Evolutionary conservation across 2,113 vertebrate species (phyloP).

Genomic region (Acanthochromis polyacanthus): DNA sequence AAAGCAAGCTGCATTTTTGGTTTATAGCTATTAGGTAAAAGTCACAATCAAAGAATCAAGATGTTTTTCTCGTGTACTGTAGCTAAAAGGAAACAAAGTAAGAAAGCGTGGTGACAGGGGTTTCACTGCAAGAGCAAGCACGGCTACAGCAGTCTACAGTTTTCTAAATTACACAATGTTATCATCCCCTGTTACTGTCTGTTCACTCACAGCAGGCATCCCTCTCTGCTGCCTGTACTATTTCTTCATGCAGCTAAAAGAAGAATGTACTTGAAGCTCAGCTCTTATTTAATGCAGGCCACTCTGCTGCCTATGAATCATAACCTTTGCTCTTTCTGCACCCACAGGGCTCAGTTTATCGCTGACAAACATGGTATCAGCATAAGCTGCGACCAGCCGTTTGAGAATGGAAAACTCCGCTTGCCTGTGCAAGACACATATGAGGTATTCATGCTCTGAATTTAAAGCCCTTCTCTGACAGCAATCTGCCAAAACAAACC

Average conservation of each 20-base stretch:
- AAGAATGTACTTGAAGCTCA: neutral
- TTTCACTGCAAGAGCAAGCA: neutral
- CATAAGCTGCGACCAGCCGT: conserved; percentile 72
- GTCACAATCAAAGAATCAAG: neutral
- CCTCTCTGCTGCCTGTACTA: neutral
- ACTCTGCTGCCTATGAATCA: neutral
- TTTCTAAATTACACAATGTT: neutral
- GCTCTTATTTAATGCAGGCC: neutral
- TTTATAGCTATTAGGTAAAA: too few relatives aligned
- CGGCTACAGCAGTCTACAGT: neutral
- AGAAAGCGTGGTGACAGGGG: neutral
- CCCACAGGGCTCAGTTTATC: conserved; percentile 81
- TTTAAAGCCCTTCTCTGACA: neutral
- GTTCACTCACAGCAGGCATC: neutral
- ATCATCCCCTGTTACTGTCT: neutral
- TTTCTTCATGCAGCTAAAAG: neutral
- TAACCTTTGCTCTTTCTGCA: conserved; percentile 11
- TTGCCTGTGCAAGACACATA: conserved; percentile 62
- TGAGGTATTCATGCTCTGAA: conserved; percentile 57
- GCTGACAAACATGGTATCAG: conserved; percentile 84
- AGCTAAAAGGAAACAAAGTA: conserved; percentile 4
- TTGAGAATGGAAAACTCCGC: conserved; percentile 80
- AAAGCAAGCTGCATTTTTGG: neutral
- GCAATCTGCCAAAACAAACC: neutral
- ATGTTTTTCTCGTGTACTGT: neutral